Evolutionary conservation across 1,140 invertebrate species (phyloP).

Genomic region (Ooceraea biroi): DNA sequence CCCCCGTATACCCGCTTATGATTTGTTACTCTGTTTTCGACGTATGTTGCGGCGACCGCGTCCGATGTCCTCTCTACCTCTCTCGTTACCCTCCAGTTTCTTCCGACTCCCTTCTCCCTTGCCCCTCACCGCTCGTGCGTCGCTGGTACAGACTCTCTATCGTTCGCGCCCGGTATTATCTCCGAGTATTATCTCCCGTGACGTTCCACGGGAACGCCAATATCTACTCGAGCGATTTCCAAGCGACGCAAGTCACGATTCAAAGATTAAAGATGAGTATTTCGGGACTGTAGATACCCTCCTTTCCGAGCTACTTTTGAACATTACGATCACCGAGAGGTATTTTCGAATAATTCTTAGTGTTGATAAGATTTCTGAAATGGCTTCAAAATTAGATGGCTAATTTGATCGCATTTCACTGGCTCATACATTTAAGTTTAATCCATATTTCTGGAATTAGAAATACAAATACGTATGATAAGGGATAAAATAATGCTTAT

Average conservation of each 20-base stretch:
- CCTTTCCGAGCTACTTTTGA: background rate
- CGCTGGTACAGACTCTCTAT: conserved; percentile 42
- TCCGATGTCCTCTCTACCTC: conserved; percentile 34
- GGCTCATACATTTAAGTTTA: no score
- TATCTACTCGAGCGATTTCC: conserved; percentile 8
- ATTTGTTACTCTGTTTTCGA: conserved; percentile 83
- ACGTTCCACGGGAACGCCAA: background rate
- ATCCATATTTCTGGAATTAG: no score
- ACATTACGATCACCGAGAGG: background rate
- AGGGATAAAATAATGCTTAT: no score
- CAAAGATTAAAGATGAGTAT: background rate
- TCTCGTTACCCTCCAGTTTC: background rate
- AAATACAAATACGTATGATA: background rate
- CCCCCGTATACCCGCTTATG: conserved; percentile 72
- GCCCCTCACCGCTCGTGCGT: conserved; percentile 1
- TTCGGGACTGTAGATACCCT: background rate
- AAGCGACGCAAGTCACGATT: background rate
- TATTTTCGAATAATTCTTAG: background rate
- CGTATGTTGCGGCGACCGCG: conserved; percentile 70
- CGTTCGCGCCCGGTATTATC: conserved; percentile 15
- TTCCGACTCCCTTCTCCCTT: background rate
- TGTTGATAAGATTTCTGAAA: background rate
- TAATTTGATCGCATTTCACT: no score
- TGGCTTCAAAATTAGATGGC: no score
- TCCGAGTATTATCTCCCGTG: conserved; percentile 31